phyloP scores from a whole-genome alignment of 2,113 vertebrate genomes.

The Collichthys lucidus region DNA sequence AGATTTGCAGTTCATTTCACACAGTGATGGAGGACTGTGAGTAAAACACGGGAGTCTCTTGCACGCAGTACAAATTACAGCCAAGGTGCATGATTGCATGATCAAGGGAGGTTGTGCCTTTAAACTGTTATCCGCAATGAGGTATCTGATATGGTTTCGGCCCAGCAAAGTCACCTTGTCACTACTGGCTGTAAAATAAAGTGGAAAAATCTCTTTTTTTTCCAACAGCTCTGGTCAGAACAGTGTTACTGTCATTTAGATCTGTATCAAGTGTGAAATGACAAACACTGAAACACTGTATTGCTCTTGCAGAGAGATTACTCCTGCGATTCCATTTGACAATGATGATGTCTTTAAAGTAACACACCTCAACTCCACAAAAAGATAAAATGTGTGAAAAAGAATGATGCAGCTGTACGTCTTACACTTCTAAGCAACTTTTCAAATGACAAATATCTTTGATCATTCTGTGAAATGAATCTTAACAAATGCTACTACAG shows the following conservation, averaged over 20 bases:
- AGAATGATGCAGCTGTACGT: too few species aligned
- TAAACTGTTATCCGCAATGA: constrained; percentile 21
- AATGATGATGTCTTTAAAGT: too few species aligned
- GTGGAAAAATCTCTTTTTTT: not conserved
- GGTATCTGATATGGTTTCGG: constrained; percentile 24
- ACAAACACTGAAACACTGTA: not conserved
- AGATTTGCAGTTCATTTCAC: constrained; percentile 52
- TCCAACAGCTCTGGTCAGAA: not conserved
- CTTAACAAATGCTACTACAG: too few species aligned
- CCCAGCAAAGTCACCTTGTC: constrained; percentile 53
- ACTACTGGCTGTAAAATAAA: constrained; percentile 22
- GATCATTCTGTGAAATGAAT: too few species aligned
- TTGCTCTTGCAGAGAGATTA: constrained; percentile 1
- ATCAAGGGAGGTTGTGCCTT: constrained; percentile 29
- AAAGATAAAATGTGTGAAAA: too few species aligned
- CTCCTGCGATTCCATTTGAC: too few species aligned
- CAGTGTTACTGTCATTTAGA: not conserved
- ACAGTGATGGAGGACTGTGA: constrained; percentile 15
- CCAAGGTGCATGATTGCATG: constrained; percentile 19
- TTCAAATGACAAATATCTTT: too few species aligned
- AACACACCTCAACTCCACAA: too few species aligned
- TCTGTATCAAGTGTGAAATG: not conserved
- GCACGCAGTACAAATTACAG: constrained; percentile 18
- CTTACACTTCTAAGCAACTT: too few species aligned
- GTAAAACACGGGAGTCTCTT: not conserved